Evolutionary conservation across 2,888 invertebrate genomes (phyloP).

Genomic region (Diarsia dahlii): DNA sequence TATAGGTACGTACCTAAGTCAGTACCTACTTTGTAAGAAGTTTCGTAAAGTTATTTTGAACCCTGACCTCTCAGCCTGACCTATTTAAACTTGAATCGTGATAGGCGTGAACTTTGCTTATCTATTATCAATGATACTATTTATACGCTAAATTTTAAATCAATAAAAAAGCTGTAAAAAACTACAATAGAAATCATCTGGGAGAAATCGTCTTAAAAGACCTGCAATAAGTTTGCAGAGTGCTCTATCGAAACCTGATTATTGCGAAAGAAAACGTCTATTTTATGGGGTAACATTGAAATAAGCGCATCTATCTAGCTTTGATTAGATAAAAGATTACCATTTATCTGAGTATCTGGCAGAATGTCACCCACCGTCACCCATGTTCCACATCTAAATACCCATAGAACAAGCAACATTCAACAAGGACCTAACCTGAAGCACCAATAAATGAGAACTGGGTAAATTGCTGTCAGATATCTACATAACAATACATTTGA

Average conservation of each 20-base stretch:
- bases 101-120: constrained; percentile 46
- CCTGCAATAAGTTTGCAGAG: constrained; percentile 25
- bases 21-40: background rate
- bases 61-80: constrained; percentile 60
- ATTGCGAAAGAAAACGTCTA: constrained; percentile 17
- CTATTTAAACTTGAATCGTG: constrained; percentile 43
- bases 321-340: background rate
- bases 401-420: background rate
- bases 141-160: constrained; percentile 42
- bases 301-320: background rate
- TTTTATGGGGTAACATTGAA: background rate
- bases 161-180: constrained; percentile 31
- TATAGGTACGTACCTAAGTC: background rate
- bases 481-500: constrained; percentile 48
- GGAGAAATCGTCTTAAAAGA: constrained; percentile 49
- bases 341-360: background rate
- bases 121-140: constrained; percentile 41
- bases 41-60: constrained; percentile 20
- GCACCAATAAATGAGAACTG: constrained; percentile 18
- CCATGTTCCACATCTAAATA: background rate
- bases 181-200: constrained; percentile 32
- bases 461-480: constrained; percentile 20
- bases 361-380: background rate
- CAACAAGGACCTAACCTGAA: background rate
- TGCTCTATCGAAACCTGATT: constrained; percentile 16